These are phyloP conservation scores for Edolisoma coerulescens DNA, from an alignment of 2,113 vertebrate species.

Conservation along the genomic window DNA sequence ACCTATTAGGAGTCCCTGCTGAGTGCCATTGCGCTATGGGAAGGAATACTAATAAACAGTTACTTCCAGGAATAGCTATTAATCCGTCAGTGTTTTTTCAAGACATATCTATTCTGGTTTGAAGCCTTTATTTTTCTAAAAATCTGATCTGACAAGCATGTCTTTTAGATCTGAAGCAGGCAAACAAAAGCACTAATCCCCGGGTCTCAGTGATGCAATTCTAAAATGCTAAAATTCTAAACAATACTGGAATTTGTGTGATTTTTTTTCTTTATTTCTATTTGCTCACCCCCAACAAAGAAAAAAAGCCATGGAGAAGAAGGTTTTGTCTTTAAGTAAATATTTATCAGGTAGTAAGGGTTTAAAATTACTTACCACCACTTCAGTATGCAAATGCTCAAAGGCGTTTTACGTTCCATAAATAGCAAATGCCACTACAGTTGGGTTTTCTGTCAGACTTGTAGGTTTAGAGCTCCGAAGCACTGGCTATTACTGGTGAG, in stretches of 20 bases:
- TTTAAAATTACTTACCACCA: background rate
- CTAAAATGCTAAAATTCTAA: background rate
- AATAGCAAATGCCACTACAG: background rate
- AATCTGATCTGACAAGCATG: background rate
- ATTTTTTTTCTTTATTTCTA: background rate
- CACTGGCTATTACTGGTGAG: background rate
- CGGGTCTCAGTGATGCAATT: background rate
- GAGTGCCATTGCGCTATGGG: background rate
- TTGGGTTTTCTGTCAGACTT: background rate
- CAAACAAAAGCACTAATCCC: background rate
- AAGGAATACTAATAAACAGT: constrained; percentile 2
- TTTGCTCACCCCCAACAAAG: background rate
- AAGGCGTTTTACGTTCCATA: background rate
- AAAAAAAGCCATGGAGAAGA: background rate
- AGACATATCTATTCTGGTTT: background rate
- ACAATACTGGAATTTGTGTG: background rate
- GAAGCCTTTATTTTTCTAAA: background rate
- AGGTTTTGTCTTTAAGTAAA: background rate
- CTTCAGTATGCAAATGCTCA: background rate
- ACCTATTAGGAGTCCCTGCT: background rate
- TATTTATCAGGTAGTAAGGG: background rate
- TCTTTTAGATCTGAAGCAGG: background rate
- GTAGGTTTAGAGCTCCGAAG: background rate
- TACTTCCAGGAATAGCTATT: constrained; percentile 3
- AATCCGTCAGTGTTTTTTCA: background rate